phyloP scores from a whole-genome alignment of 1,140 invertebrate species.

The Pteromalus puparum region DNA sequence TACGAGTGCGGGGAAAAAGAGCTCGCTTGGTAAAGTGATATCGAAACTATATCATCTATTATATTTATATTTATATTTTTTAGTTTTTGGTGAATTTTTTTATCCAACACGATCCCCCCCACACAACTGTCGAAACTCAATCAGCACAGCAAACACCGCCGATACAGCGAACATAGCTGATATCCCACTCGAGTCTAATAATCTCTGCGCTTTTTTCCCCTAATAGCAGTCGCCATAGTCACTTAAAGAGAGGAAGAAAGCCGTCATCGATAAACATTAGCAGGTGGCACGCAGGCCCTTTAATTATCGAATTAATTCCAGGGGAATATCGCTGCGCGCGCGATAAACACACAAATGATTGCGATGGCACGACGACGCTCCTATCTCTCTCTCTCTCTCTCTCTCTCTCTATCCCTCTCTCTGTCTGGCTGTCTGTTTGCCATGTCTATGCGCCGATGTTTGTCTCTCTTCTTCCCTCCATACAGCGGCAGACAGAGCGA shows the following conservation, averaged over 20 bases:
- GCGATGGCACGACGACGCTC: neutral
- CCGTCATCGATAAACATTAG: conserved; percentile 27
- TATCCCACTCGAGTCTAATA: too few species aligned
- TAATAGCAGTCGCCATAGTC: too few species aligned
- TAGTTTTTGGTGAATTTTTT: too few species aligned
- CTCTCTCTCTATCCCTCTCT: neutral
- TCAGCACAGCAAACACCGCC: too few species aligned
- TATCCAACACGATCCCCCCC: too few species aligned
- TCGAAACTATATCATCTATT: too few species aligned
- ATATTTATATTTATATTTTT: too few species aligned
- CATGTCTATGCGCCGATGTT: neutral
- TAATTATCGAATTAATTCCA: conserved; percentile 41
- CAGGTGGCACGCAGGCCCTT: neutral
- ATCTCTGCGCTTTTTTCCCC: too few species aligned
- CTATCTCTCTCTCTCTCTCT: neutral
- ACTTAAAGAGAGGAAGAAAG: too few species aligned
- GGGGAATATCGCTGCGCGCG: neutral
- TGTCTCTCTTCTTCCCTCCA: neutral
- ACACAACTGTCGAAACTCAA: too few species aligned
- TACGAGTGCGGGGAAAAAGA: neutral
- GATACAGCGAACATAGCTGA: too few species aligned
- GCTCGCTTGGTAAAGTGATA: neutral
- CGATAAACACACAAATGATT: conserved; percentile 25
- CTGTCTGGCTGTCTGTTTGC: neutral
- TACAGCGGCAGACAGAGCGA: too few species aligned